Percentiles rank a stretch among this genome's conserved stretches.
These are phyloP conservation scores for Drosophila ficusphila DNA, from an alignment of 1,140 invertebrate species.

Conservation along the genomic window DNA sequence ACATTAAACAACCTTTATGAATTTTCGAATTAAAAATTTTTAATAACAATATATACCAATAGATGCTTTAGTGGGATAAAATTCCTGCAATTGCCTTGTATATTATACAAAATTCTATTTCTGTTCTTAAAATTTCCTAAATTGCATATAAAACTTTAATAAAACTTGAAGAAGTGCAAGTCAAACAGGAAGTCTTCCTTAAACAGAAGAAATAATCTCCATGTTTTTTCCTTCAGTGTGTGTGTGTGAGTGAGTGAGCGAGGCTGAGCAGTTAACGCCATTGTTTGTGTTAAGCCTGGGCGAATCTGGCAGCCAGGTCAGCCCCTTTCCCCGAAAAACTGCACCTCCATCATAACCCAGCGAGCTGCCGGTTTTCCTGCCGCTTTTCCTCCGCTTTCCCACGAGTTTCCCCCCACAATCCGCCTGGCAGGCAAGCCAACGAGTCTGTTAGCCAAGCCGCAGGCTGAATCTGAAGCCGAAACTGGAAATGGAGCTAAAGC, in stretches of 20 bases:
- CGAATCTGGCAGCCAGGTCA: conserved; percentile 56
- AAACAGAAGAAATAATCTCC: background rate
- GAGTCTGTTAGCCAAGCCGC: conserved; percentile 75
- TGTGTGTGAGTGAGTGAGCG: conserved; percentile 19
- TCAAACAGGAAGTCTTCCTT: background rate
- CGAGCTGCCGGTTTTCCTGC: background rate
- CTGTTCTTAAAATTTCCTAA: no score
- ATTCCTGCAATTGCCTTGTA: no score
- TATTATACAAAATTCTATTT: no score
- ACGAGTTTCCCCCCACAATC: background rate
- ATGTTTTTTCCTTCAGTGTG: background rate
- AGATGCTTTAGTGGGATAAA: no score
- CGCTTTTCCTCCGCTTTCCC: background rate
- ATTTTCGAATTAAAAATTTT: no score
- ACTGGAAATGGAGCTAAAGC: conserved; percentile 15
- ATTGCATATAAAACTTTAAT: background rate
- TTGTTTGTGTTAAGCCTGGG: conserved; percentile 65
- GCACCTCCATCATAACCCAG: background rate
- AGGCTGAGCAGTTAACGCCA: conserved; percentile 58
- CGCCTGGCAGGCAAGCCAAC: conserved; percentile 56
- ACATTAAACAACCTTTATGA: no score
- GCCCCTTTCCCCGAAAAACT: background rate
- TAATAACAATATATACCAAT: no score
- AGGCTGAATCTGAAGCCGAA: conserved; percentile 45
- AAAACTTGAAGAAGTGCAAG: background rate